Conservation (phyloP, 1,140 invertebrate genomes). For the Dysdera silvatica region DNA sequence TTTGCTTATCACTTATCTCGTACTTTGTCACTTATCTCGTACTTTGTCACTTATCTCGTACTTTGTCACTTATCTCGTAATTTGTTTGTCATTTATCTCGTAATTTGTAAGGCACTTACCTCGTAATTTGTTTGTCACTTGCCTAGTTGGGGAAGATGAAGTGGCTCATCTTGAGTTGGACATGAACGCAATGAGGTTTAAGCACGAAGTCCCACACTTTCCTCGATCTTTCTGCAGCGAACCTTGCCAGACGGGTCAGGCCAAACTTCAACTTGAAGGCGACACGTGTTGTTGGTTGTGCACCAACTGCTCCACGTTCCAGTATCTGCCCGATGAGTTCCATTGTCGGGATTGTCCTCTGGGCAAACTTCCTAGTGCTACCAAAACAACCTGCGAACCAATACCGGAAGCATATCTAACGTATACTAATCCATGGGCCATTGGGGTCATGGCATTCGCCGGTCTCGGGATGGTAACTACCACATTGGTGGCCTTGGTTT, state of each 20-base stretch:
- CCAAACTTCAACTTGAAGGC: conserved; percentile 39
- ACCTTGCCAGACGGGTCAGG: conserved; percentile 43
- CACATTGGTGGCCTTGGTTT: conserved; percentile 57
- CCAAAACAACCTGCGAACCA: conserved; percentile 44
- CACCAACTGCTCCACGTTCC: conserved; percentile 53
- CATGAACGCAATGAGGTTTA: conserved; percentile 38
- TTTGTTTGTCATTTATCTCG: too few species aligned
- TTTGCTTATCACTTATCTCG: too few species aligned
- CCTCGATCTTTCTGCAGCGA: conserved; percentile 47
- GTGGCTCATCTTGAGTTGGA: conserved; percentile 42
- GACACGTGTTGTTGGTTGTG: conserved; percentile 57
- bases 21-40: too few species aligned
- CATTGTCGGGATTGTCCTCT: conserved; percentile 54
- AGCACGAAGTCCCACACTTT: conserved; percentile 37
- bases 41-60: too few species aligned
- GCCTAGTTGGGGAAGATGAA: conserved; percentile 44
- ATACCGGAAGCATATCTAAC: conserved; percentile 52
- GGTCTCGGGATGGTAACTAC: conserved; percentile 69
- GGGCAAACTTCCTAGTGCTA: conserved; percentile 44
- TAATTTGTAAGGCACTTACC: too few species aligned
- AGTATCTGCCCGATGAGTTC: conserved; percentile 54
- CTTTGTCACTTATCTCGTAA: too few species aligned
- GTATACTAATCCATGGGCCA: conserved; percentile 51
- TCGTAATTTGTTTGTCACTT: too few species aligned
- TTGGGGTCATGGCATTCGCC: conserved; percentile 51